Base-by-base conservation (phyloP, 2,797 vertebrate genomes). In the Clamator glandarius region DNA sequence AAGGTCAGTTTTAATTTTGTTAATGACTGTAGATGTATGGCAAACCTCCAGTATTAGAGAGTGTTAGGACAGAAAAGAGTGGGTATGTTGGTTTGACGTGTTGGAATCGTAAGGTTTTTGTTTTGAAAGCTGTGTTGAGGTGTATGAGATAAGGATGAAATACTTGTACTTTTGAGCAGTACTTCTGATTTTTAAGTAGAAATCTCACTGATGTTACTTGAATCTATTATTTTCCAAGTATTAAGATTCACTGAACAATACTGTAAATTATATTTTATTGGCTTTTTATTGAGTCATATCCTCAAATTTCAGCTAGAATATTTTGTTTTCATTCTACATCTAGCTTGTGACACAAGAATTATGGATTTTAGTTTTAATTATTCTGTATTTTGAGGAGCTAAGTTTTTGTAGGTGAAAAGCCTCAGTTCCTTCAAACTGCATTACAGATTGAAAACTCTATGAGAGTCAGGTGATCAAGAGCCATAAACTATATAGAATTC, bases 1-100 rank as follows among this genome's bases (percentile, higher is more conserved):
- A 83, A 91, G 76, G 91, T 96, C 36, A 95, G 79, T 95, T 97
- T 97, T 63, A 93, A 84, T 97, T 96, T 97, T 97, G 39, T 90
- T 96, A 87, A 87, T 91, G 80, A 62, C 42, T 95, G 78, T 94
- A 80, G 96, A 94, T 97, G 67, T 89, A 58, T 93, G 84, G 87
- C 86, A 95, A 83, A 89, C 58, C 91, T 96, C 80, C 92, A 96
- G 3, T 26, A 12, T 84, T 92, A 79, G 6, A 39, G n/a, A n/a
- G 24, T 28, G 7, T 29, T 72, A 68, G 73, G 79, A n/a, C 54
- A 93, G 78, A 84, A 92, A 96, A 95, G 78, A 84, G 44, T 70
- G 46, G 33, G 20, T 92, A 7, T 76, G 39, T 84, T 81, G 42
- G 12, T 76, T 96, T 9, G 55, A 44, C 2, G 9, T 90, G 28